Percentiles rank a stretch among this genome's conserved stretches.
These are phyloP conservation scores for Apostichopus parvimensis DNA, from an alignment of 35 echinoderm and acorn worm genomes.

Conservation along the genomic window DNA sequence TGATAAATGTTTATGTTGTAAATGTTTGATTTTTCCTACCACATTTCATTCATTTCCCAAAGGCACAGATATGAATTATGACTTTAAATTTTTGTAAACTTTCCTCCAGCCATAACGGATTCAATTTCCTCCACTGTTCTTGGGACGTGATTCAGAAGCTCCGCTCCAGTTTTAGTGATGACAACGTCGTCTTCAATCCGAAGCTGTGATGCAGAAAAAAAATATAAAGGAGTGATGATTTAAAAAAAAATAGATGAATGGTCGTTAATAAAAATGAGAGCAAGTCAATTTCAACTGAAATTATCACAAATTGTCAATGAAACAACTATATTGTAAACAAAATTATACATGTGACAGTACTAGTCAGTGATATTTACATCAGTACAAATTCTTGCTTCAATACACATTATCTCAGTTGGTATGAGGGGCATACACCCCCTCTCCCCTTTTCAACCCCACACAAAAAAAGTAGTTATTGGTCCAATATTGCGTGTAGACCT, in stretches of 20 bases:
- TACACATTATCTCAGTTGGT: background rate
- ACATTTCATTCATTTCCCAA: no score
- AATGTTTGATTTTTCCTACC: no score
- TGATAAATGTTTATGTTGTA: no score
- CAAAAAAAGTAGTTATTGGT: no score
- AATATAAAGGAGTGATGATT: background rate
- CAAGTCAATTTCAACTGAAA: no score
- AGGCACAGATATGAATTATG: background rate
- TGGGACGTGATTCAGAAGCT: slow-evolving; percentile 81
- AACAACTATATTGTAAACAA: no score
- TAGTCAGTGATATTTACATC: background rate
- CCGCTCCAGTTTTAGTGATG: slow-evolving; percentile 82
- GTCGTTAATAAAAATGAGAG: no score
- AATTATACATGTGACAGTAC: background rate
- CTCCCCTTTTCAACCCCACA: no score
- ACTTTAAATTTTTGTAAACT: background rate
- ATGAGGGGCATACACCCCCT: background rate
- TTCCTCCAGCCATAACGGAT: slow-evolving; percentile 83
- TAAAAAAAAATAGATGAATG: no score
- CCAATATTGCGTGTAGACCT: no score
- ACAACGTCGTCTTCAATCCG: slow-evolving; percentile 95
- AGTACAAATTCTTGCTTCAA: background rate
- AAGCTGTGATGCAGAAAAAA: slow-evolving; percentile 52
- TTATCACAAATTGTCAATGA: no score
- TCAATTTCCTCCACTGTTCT: slow-evolving; percentile 93